These are phyloP conservation scores for Glossophaga mutica DNA, from an alignment of 2,797 vertebrate species.

Conservation along the genomic window DNA sequence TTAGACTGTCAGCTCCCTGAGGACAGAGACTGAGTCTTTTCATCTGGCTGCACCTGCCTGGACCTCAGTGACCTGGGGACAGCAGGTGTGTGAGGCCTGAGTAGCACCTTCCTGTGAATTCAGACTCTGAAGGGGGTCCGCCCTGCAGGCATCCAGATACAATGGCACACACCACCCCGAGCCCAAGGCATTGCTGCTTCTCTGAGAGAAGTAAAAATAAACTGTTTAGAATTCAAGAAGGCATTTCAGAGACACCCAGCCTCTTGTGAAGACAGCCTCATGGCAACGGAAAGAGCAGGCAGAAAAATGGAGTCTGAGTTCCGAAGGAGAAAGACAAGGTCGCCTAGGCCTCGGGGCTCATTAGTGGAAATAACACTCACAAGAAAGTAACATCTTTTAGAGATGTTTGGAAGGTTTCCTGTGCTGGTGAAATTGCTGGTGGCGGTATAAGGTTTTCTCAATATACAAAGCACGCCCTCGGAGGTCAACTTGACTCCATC, in stretches of 20 bases:
- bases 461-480: background rate
- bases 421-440: background rate
- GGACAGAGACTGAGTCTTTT: background rate
- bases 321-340: conserved; percentile 24
- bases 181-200: background rate
- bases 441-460: conserved; percentile 16
- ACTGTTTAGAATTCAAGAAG: conserved; percentile 53
- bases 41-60: no score
- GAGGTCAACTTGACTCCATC: background rate
- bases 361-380: conserved; percentile 54
- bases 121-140: rapidly evolving
- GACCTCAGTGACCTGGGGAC: rapidly evolving
- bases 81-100: background rate
- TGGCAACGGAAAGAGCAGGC: background rate
- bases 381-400: conserved; percentile 33
- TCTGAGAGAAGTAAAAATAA: conserved; percentile 2
- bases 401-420: conserved; percentile 40
- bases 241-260: conserved; percentile 1
- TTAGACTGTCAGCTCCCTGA: background rate
- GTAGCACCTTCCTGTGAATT: rapidly evolving
- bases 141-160: rapidly evolving
- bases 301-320: background rate
- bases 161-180: background rate
- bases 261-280: background rate
- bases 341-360: conserved; percentile 42